Conservation (phyloP, 1,140 invertebrate genomes). For the Myzus persicae region DNA sequence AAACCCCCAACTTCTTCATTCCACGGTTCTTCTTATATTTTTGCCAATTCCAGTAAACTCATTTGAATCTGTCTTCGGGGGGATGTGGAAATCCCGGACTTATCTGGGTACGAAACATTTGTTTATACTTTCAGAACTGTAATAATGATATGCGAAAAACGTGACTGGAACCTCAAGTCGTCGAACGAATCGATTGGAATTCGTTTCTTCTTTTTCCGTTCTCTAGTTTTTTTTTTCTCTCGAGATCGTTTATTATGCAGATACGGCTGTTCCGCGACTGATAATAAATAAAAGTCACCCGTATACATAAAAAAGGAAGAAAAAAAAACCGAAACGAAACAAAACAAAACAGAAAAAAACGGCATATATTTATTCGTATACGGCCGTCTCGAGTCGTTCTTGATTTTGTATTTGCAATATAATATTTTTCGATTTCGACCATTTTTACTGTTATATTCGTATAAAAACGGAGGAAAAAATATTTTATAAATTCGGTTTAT, state of each 20-base stretch:
- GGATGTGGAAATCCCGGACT: conserved; percentile 51
- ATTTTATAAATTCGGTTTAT: conserved; percentile 57
- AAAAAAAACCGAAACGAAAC: conserved; percentile 12
- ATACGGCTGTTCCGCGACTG: conserved; percentile 52
- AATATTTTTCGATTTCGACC: conserved; percentile 51
- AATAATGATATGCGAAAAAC: conserved; percentile 58
- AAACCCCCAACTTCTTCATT: not conserved
- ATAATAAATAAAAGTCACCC: conserved; percentile 58
- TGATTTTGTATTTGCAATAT: conserved; percentile 46
- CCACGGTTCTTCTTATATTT: not conserved
- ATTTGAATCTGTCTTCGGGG: conserved; percentile 50
- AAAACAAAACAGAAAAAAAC: conserved; percentile 30
- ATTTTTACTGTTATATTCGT: conserved; percentile 37
- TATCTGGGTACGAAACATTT: conserved; percentile 50
- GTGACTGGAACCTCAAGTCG: conserved; percentile 55
- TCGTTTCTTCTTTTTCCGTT: conserved; percentile 24
- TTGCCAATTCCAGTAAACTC: conserved; percentile 41
- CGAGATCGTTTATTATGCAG: conserved; percentile 57
- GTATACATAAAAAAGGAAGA: not conserved
- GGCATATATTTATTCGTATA: conserved; percentile 35
- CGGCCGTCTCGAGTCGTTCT: conserved; percentile 30
- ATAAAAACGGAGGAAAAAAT: conserved; percentile 29
- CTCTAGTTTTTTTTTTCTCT: not conserved
- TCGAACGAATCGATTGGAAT: conserved; percentile 56
- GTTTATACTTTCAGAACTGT: conserved; percentile 53